Conservation (phyloP, 2,797 vertebrate species). For the Halcyon smyrnensis region DNA sequence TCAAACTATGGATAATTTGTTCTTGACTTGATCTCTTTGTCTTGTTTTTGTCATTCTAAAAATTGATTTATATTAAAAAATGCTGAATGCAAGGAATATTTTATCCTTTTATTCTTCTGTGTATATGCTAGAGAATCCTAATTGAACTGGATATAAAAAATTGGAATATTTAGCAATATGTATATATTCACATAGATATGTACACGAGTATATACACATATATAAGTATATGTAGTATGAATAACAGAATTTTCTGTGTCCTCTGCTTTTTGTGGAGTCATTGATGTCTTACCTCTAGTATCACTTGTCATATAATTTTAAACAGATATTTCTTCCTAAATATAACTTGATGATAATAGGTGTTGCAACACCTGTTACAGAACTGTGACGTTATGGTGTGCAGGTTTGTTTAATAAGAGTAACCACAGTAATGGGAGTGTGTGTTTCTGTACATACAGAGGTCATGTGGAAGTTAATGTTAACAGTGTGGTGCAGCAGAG, state of each 20-base stretch:
- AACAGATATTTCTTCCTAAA: not conserved
- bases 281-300: not conserved
- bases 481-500: not conserved
- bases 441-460: not conserved
- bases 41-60: not conserved
- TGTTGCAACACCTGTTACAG: not conserved
- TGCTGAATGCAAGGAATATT: not conserved
- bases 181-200: not conserved
- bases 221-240: rapidly evolving
- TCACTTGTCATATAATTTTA: not conserved
- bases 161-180: not conserved
- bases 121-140: not conserved
- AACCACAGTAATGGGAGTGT: not conserved
- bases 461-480: not conserved
- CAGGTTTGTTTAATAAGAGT: not conserved
- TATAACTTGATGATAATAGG: not conserved
- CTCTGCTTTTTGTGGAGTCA: not conserved
- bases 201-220: rapidly evolving
- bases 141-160: not conserved
- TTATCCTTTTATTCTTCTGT: not conserved
- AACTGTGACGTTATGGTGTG: not conserved
- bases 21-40: not conserved
- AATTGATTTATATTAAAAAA: not conserved
- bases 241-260: not conserved
- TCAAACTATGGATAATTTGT: not conserved